phyloP scores from a whole-genome alignment of 2,888 invertebrate species.

The Julus scanicus region DNA sequence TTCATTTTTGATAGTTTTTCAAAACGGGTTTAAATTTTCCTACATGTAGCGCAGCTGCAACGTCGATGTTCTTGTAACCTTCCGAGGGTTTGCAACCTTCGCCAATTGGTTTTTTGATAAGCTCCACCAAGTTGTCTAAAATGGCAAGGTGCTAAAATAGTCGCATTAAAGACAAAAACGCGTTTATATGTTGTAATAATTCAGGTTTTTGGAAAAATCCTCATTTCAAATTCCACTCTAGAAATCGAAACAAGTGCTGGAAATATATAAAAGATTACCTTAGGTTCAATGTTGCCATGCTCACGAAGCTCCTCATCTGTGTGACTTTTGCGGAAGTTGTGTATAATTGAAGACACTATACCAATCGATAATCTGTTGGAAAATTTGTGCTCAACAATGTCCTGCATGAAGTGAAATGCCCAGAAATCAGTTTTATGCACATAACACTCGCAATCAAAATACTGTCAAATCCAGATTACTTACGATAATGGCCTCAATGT shows the following conservation, averaged over 20 bases:
- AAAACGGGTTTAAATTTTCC: background rate
- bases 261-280: background rate
- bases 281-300: background rate
- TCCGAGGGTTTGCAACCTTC: background rate
- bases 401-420: background rate
- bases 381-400: background rate
- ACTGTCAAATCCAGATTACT: background rate
- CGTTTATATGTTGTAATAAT: too few relatives aligned
- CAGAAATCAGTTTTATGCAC: background rate
- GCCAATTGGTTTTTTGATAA: background rate
- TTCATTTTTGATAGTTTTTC: background rate
- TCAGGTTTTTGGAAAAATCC: too few relatives aligned
- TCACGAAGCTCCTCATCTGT: background rate
- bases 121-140: background rate
- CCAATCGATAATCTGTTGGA: background rate
- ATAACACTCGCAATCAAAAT: background rate
- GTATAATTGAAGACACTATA: background rate
- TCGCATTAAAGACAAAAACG: background rate
- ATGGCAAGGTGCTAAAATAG: background rate
- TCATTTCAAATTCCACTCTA: background rate
- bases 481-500: conserved; percentile 20
- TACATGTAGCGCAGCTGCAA: background rate
- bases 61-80: background rate
- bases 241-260: too few relatives aligned
- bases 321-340: background rate